Percentiles rank a stretch among this genome's conserved stretches.
These are phyloP conservation scores for Chesias legatella DNA, from an alignment of 2,888 invertebrate species.

Conservation along the genomic window DNA sequence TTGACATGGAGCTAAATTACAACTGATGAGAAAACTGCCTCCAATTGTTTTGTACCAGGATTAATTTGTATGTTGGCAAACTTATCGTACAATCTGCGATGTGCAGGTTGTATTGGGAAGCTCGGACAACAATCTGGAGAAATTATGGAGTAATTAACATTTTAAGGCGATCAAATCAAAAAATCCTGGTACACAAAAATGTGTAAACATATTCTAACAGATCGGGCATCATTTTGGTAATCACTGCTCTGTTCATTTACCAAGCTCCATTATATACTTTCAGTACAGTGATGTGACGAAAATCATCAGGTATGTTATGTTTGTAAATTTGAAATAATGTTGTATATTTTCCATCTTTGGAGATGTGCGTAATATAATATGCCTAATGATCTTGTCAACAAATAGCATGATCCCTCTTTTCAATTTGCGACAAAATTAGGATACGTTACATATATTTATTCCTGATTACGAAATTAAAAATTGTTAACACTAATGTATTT, in stretches of 20 bases:
- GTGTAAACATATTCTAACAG: no score
- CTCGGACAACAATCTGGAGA: no score
- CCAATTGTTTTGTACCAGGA: no score
- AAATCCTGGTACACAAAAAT: no score
- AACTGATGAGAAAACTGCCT: no score
- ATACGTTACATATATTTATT: constrained; percentile 5
- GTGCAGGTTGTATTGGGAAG: no score
- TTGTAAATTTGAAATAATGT: constrained; percentile 1
- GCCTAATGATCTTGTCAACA: constrained; percentile 1
- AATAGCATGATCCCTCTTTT: constrained; percentile 8
- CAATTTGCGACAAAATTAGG: constrained; percentile 33
- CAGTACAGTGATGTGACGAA: constrained; percentile 6
- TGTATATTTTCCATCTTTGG: constrained; percentile 1
- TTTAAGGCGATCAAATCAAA: no score
- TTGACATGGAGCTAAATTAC: no score
- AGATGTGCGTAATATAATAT: constrained; percentile 3
- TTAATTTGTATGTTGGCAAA: no score
- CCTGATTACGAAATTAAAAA: constrained; percentile 3
- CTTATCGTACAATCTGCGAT: no score
- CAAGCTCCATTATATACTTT: not conserved
- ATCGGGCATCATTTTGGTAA: constrained; percentile 2
- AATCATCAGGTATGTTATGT: constrained; percentile 7
- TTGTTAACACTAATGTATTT: constrained; percentile 11
- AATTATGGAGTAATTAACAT: no score
- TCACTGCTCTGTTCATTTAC: constrained; percentile 2